Base-by-base conservation (phyloP, 2,888 invertebrate species). In the Aethes cnicana region DNA sequence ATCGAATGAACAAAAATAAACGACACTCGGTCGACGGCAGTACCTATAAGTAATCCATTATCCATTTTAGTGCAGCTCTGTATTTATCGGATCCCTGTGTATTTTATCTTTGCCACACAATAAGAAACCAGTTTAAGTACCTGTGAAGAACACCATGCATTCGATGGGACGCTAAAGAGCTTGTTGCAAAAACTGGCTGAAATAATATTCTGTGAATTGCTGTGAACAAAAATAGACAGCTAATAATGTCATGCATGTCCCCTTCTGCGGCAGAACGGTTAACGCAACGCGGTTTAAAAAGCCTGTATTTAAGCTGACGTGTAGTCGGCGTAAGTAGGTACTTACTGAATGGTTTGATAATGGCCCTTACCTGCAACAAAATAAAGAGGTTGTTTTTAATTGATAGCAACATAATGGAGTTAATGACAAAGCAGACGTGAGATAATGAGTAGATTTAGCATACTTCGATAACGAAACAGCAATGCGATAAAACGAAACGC, bases 351-450 rank as follows among this genome's bases (percentile, higher is more conserved):
- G 47, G 49, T 33, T 35, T 12, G 54, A 36, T 46, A n/a, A 47
- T 37, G 25, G 20, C 44, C 61, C 66, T 74, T 73, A 76, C 77
- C 75, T 76, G 72, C 50, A 76, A 76, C 62, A 70, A 70, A 61
- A 53, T 49, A 55, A 23, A 58, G 53, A 50, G 55, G 56, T 47
- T 33, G 18, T 49, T 26, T 54, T 44, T 32, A 52, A 52, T 36
- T 37, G n/a, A 37, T 18, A 6, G 32, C 14, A 33, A 33, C 12
- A 4, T 20, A 14, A 16, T 14, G 12, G 39, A 16, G 1, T 14
- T 26, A 30, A 33, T 18, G 11, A 17, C 9, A 35, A 26, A 36
- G n/a, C 8, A 14, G 16, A 9, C 6, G n/a, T 14, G 0, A 14
- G 23, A 16, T 39, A 23, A 23, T n/a, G 4, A 17, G 4, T 23